These are phyloP conservation scores for Semicossyphus pulcher DNA, from an alignment of 2,113 vertebrate species.

Conservation along the genomic window DNA sequence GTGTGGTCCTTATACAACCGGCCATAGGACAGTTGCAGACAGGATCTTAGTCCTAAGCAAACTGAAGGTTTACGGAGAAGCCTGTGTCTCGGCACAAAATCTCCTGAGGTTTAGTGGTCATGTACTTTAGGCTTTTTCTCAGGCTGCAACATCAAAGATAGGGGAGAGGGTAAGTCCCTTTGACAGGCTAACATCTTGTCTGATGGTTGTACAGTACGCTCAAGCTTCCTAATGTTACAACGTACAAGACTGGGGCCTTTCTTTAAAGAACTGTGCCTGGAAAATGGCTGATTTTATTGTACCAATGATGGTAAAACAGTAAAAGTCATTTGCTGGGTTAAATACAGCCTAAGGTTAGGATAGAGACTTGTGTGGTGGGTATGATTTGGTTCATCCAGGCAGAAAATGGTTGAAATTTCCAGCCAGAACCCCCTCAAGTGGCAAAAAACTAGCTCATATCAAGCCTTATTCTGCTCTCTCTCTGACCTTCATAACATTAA, in stretches of 20 bases:
- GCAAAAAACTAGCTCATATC: conserved; percentile 41
- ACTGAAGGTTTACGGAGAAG: neutral
- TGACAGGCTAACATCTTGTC: conserved; percentile 16
- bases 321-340: conserved; percentile 16
- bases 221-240: conserved; percentile 22
- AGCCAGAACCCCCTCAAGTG: conserved; percentile 38
- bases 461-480: conserved; percentile 45
- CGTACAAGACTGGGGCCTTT: neutral
- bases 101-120: conserved; percentile 5
- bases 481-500: conserved; percentile 61
- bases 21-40: neutral
- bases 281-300: conserved; percentile 11
- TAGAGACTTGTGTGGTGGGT: conserved; percentile 1
- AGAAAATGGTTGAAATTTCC: conserved; percentile 51
- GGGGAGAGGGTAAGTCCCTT: conserved; percentile 1
- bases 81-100: neutral
- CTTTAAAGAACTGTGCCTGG: neutral
- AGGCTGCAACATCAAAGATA: conserved; percentile 18
- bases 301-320: conserved; percentile 20
- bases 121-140: neutral
- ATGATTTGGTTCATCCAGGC: conserved; percentile 44
- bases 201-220: conserved; percentile 17
- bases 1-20: neutral
- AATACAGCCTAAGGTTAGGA: conserved; percentile 24
- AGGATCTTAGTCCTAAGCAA: neutral